Evolutionary conservation across 2,888 invertebrate genomes (phyloP), one percentile per base, ranked within the genome.

Genomic region (Agrenia bidenticulata): DNA sequence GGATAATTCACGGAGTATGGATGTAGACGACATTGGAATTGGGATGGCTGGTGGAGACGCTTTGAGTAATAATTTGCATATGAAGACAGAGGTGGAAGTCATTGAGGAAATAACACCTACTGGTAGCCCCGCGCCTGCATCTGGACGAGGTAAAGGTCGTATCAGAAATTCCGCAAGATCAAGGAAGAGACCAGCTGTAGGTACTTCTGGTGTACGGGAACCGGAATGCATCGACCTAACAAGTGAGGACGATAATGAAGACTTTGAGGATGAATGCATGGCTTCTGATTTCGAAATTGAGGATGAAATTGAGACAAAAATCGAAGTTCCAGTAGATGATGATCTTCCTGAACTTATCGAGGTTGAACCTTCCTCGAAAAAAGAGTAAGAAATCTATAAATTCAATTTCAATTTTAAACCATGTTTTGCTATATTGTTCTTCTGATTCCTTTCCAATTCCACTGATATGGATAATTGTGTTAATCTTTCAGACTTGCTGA

Each of bases 401-500:
- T 49, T 17, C 5, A 49, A 9, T 49, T 49, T 17, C 17, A 17
- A 49, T 17, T n/a, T n/a, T n/a, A 17, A 11, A 15, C 19, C 13
- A 9, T 11, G 49, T n/a, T 11, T 11, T 49, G 49, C 49, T 17
- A 17, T n/a, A 49, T 15, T 49, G 61, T 42, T n/a, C n/a, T n/a
- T n/a, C n/a, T n/a, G n/a, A n/a, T n/a, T n/a, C n/a, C n/a, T n/a
- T n/a, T n/a, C n/a, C n/a, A n/a, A n/a, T n/a, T n/a, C n/a, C n/a
- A n/a, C n/a, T n/a, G n/a, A n/a, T n/a, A n/a, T n/a, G n/a, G n/a
- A 39, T 39, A 39, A 15, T 49, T n/a, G 11, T 49, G 13, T 9
- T 11, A n/a, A 17, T n/a, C 70, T 81, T 84, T 26, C 78, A 92
- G 92, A 78, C 81, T 88, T 78, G 92, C 92, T 41, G 92, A 93